Evolutionary conservation across 2,797 vertebrate species (phyloP), one percentile per base, ranked within the genome.

Genomic region (Arrhamphus sclerolepis): DNA sequence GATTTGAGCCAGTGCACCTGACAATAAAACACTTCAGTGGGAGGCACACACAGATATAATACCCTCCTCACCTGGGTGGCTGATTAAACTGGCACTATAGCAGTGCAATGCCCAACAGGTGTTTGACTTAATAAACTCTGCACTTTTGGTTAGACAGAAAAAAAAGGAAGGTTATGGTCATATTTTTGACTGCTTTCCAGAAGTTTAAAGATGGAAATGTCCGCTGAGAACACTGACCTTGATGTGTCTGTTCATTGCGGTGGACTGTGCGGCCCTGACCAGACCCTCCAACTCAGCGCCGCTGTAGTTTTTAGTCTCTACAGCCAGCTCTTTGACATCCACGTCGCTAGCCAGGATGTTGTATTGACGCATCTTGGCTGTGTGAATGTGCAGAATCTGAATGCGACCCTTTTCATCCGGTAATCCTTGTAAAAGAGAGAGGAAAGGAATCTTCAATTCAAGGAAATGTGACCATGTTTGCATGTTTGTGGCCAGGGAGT

Each of bases 211-310:
- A 34, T 34, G 31, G 3, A 29, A 29, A 29, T 9, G 3, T 7
- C 6, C 28, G 6, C 6, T 7, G 28, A 0, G 6, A 19, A 8
- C 4, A 46, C 72, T 90, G 77, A 97, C 97, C 96, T 98, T 98
- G 64, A 98, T 98, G 69, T 98, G 97, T 24, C 97, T 92, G 90
- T 98, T 98, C 97, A 98, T 98, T 56, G 97, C 97, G 0, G 95
- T 98, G 60, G 97, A 97, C 81, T 98, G 97, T 0, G 96, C 97
- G 1, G 96, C 97, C 57, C 96, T 91, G 73, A 98, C 96, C 39
- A 98, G 91, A 2, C 97, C 97, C 75, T 98, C 97, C 72, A 98
- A 85, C 57, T 98, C 97, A 0, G 97, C 97, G 0, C 97, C 97
- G 24, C 96, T 98, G 91, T 92, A 98, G 83, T 98, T 98, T 81